These are phyloP conservation scores for Dicroscelio sp. DNA, from an alignment of 2,888 invertebrate species.

Conservation along the genomic window DNA sequence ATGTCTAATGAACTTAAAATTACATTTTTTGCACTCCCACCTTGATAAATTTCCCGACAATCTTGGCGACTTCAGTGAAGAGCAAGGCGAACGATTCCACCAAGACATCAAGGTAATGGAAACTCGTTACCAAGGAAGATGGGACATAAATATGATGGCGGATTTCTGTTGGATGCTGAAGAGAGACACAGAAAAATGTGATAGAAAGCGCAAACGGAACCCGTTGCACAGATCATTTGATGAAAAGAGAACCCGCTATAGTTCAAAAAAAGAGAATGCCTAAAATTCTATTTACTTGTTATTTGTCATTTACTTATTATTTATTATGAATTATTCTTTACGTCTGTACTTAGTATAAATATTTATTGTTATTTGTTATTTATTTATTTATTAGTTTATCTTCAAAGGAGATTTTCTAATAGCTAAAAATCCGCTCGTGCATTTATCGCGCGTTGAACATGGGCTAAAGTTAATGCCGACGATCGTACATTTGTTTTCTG, in stretches of 20 bases:
- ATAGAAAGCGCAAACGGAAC: conserved; percentile 24
- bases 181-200: conserved; percentile 43
- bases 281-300: too few species aligned
- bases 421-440: too few species aligned
- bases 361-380: too few species aligned
- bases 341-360: too few species aligned
- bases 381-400: too few species aligned
- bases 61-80: conserved; percentile 40
- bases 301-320: too few species aligned
- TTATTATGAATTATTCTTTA: too few species aligned
- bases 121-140: conserved; percentile 52
- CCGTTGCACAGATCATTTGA: conserved; percentile 18
- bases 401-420: too few species aligned
- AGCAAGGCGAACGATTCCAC: conserved; percentile 35
- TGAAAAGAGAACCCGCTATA: conserved; percentile 38
- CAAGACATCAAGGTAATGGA: conserved; percentile 20
- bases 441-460: too few species aligned
- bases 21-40: too few species aligned
- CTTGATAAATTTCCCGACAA: conserved; percentile 43
- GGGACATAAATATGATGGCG: conserved; percentile 33
- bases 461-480: too few species aligned
- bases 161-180: conserved; percentile 43
- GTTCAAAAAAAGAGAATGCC: not conserved
- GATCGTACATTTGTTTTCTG: too few species aligned
- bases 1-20: conserved; percentile 38